Evolutionary conservation across 2,888 invertebrate genomes (phyloP), one percentile per base, ranked within the genome.

Genomic region (Melolontha melolontha): DNA sequence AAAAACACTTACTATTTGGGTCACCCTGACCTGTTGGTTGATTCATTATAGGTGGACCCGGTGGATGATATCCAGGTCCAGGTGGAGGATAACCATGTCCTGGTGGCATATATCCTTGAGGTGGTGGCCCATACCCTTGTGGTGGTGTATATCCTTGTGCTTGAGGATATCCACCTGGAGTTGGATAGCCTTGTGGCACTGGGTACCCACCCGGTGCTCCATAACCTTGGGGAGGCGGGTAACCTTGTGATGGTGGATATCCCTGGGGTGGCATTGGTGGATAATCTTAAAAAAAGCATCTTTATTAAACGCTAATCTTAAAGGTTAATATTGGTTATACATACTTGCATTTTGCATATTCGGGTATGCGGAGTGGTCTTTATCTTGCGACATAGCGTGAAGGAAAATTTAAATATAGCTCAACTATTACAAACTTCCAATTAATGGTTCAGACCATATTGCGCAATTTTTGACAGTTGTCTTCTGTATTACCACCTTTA

Each of bases 41-140:
- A 68, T 78, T 76, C 6, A 75, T 75, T 44, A 80, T 74, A 4
- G 79, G 88, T 88, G 22, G 89, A 88, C 79, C 87, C 86, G 76
- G 74, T 54, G 76, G 77, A n/a, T 75, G 74, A 69, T 77, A 73
- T 10, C 65, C 42, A 52, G 74, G 73, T 1, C 73, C 74, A 8
- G 76, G 74, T n/a, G 77, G 75, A 42, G 74, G 74, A 29, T 76
- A 75, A 12, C 73, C 74, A 17, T 73, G 76, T 50, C 70, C 75
- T 34, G 76, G 77, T 78, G 81, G 51, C 81, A 83, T 76, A 81
- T 84, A 75, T 34, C 74, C 71, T 42, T 71, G 69, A 22, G 22
- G 22, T 4, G 22, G 22, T 22, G 22, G 22, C 22, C 22, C 22
- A 64, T 65, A 72, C 16, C 65, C 71, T n/a, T 68, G 29, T 81